Percentiles rank a stretch among this genome's conserved stretches.
Conservation (phyloP, 2,113 vertebrate species). For the Macroglossus sobrinus region DNA sequence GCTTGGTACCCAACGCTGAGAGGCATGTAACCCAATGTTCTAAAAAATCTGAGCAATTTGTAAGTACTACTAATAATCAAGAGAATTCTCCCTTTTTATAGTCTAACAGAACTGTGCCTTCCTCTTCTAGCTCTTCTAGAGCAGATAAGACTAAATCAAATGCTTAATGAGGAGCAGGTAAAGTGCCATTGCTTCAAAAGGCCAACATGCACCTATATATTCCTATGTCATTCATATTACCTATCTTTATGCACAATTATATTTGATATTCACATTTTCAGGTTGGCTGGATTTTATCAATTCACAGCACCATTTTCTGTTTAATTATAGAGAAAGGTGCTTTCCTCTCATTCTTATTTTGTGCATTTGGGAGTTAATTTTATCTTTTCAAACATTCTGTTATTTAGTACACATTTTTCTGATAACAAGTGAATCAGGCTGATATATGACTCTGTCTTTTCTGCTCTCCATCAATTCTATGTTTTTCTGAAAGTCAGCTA, state of each 20-base stretch:
- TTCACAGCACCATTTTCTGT: background rate
- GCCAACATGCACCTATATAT: background rate
- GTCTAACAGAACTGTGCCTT: background rate
- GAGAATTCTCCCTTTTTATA: background rate
- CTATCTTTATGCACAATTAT: conserved; percentile 50
- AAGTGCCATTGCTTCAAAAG: background rate
- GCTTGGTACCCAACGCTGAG: background rate
- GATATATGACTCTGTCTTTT: background rate
- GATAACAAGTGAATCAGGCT: background rate
- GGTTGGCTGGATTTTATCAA: conserved; percentile 54
- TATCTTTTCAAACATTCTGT: conserved; percentile 37
- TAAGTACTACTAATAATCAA: background rate
- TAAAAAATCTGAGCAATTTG: background rate
- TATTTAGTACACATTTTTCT: conserved; percentile 9
- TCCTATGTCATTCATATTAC: conserved; percentile 3
- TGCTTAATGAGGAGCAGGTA: background rate
- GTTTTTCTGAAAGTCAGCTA: background rate
- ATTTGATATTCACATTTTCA: conserved; percentile 55
- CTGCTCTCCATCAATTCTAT: background rate
- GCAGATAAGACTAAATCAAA: background rate
- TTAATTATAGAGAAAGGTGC: conserved; percentile 53
- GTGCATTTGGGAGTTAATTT: background rate
- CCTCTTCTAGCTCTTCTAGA: background rate
- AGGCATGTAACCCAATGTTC: background rate
- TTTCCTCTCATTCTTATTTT: conserved; percentile 26